Evolutionary conservation across 2,797 vertebrate genomes (phyloP).

Genomic region (Sternarchorhynchus goeldii): DNA sequence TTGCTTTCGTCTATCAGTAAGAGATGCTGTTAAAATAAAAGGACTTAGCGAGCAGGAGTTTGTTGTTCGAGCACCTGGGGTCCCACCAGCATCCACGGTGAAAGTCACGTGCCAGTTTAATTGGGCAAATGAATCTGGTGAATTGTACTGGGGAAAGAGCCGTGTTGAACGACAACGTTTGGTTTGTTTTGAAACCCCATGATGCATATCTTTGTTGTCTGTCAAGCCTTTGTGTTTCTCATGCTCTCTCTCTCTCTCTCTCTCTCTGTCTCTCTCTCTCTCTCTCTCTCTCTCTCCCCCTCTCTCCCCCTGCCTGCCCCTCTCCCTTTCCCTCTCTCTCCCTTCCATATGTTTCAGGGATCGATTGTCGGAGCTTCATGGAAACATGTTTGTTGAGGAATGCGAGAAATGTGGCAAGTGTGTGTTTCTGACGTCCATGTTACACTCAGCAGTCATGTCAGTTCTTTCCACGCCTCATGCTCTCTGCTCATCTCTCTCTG

Average conservation of each 20-base stretch:
- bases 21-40: too few species aligned
- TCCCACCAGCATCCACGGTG: too few species aligned
- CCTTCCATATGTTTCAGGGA: constrained; percentile 72
- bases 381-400: constrained; percentile 99
- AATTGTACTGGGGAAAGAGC: too few species aligned
- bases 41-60: too few species aligned
- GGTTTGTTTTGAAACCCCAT: too few species aligned
- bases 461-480: too few species aligned
- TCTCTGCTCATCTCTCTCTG: neutral
- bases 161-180: too few species aligned
- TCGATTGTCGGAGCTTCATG: constrained; percentile 91
- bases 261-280: neutral
- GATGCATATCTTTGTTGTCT: too few species aligned
- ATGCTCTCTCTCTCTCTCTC: neutral
- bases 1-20: too few species aligned
- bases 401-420: constrained; percentile 95
- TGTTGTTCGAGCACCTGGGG: too few species aligned
- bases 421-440: constrained; percentile 53
- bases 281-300: neutral
- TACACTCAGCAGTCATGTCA: neutral
- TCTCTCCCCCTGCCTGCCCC: constrained; percentile 19
- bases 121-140: too few species aligned
- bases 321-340: constrained; percentile 24
- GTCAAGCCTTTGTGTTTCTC: neutral
- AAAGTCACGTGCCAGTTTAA: too few species aligned